Evolutionary conservation across 2,113 vertebrate genomes (phyloP), one percentile per base, ranked within the genome.

Genomic region (Vicugna pacos): DNA sequence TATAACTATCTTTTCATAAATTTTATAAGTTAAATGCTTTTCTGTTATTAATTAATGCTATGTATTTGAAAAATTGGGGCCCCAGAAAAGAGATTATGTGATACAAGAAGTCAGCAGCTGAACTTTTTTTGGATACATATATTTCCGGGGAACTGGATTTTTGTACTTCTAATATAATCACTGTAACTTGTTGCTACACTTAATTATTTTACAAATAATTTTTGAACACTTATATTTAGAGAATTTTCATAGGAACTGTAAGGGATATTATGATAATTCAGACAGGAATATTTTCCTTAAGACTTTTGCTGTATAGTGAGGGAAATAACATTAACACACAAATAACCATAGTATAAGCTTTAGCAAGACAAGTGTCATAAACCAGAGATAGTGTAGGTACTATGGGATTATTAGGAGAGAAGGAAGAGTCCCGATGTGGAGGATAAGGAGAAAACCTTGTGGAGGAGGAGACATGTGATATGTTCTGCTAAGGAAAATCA

Each of bases 151-250:
- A 93, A 26, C 22, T 91, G 50, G 2, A 2, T 65, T 88, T 94
- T 92, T 80, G 35, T 79, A 35, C 16, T 83, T 72, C 26, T 65
- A 72, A 73, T 32, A 65, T 83, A 91, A 38, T 64, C 16, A 65
- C 11, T 72, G 2, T 67, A 69, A 84, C 60, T 67, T 90, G 19
- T 91, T 58, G 35, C 28, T 82, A 28, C 4, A 42, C 26, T 91
- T 28, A 60, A 8, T 86, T 93, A 16, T 76, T 81, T 56, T n/a
- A 69, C 38, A 91, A 83, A 88, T 90, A 80, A 30, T 54, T 87
- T 87, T 62, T 96, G 52, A 73, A 54, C 11, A 75, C 6, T 67
- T 94, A 50, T 22, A 24, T 72, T 48, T 91, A 56, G 75, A 87
- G 69, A 56, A 56, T 64, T 77, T 85, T 75, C 14, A 30, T 35